phyloP scores from a whole-genome alignment of 2,797 vertebrate genomes.

The Microctenopoma steveboyesi region DNA sequence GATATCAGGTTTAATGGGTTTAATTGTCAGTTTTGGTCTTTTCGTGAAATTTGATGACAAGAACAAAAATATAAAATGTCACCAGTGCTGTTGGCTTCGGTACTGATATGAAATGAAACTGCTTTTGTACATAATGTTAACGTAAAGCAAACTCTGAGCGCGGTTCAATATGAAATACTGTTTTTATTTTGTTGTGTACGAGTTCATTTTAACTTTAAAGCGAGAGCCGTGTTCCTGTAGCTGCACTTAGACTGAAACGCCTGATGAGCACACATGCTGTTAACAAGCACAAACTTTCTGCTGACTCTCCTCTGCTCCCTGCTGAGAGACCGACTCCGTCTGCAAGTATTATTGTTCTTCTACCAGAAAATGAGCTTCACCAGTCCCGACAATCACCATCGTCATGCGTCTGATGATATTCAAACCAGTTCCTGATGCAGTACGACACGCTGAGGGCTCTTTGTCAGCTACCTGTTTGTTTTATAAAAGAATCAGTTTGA shows the following conservation, averaged over 20 bases:
- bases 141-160: slow-evolving; percentile 23
- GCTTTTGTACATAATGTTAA: slow-evolving; percentile 57
- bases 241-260: slow-evolving; percentile 1
- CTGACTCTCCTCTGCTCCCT: slow-evolving; percentile 15
- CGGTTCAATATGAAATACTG: neutral
- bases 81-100: slow-evolving; percentile 36
- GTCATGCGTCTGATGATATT: slow-evolving; percentile 66
- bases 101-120: slow-evolving; percentile 58
- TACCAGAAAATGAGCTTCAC: slow-evolving; percentile 62
- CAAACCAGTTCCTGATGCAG: slow-evolving; percentile 80
- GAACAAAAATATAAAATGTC: neutral
- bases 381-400: slow-evolving; percentile 75
- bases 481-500: slow-evolving; percentile 70
- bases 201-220: neutral
- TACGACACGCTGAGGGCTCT: slow-evolving; percentile 71
- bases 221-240: slow-evolving; percentile 1
- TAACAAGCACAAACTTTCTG: slow-evolving; percentile 48
- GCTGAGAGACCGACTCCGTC: slow-evolving; percentile 31
- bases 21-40: slow-evolving; percentile 4
- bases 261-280: slow-evolving; percentile 37
- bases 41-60: neutral
- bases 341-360: slow-evolving; percentile 67
- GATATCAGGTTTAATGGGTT: too few species aligned
- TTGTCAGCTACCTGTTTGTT: slow-evolving; percentile 72
- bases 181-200: neutral